Evolutionary conservation across 1,140 invertebrate species (phyloP), one percentile per base, ranked within the genome.

Genomic region (Delia radicum): DNA sequence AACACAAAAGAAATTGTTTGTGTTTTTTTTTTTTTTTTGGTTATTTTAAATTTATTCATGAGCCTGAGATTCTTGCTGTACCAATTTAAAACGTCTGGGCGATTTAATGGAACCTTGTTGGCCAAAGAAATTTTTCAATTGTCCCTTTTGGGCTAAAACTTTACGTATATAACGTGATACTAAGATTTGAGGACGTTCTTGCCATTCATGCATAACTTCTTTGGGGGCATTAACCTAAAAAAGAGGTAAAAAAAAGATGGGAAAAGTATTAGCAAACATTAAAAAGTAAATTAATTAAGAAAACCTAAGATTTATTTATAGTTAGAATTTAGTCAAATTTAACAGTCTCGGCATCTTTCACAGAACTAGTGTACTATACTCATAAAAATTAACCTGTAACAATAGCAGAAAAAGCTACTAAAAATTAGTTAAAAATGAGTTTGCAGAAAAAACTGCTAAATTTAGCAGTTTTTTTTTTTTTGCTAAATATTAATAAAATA

Each of bases 171-270:
- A 98, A 42, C 94, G 90, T 3, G 93, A 91, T 0, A 98, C 92
- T 24, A 99, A 88, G 79, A 91, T 91, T 81, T 97, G 96, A 0
- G 98, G 97, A 79, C 97, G 90, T 74, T 93, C 89, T 85, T 99
- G 96, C 94, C 95, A 99, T 82, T 98, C 95, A 77, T 97, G 92
- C 80, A 98, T 86, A 0, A 95, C 93, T 84, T 95, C 94, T 83
- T 98, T 96, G 1, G 95, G 92, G 29, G 94, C 91, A 75, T 93
- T 89, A 0, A 96, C 94, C 94, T 95, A 80, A 13, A 87, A 82
- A 80, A 74, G 76, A 75, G 4, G 12, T 55, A 31, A 1, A 15
- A 24, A 73, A 69, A 73, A 73, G 77, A 27, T 61, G 10, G 74
- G 26, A 24, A 61, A 5, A 55, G 46, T 3, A n/a, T n/a, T n/a